Evolutionary conservation across 2,113 vertebrate genomes (phyloP).

Genomic region (Melanerpes formicivorus): DNA sequence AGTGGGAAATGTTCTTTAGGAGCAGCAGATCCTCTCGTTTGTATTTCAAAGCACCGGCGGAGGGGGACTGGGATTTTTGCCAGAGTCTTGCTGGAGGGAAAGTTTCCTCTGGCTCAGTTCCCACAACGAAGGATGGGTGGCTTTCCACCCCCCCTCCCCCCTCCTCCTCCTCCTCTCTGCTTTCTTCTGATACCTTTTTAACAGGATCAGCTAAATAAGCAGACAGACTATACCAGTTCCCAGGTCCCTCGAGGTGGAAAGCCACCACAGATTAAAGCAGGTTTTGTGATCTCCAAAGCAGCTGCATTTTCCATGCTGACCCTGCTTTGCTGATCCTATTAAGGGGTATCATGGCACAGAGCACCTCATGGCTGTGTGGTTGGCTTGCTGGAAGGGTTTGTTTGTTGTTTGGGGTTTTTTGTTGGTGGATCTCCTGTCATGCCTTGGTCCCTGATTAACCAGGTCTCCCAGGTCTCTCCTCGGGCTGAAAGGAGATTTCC

Average conservation of each 20-base stretch:
- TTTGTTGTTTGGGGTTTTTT: not conserved
- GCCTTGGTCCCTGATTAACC: not conserved
- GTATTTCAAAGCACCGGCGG: slow-evolving; percentile 35
- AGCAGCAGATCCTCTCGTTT: not conserved
- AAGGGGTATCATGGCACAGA: not conserved
- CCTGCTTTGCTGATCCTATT: slow-evolving; percentile 53
- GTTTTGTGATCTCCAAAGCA: slow-evolving; percentile 36
- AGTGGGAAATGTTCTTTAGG: not conserved
- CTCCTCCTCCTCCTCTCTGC: not conserved
- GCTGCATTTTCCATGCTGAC: slow-evolving; percentile 44
- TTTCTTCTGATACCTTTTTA: slow-evolving; percentile 61
- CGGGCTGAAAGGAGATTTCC: not conserved
- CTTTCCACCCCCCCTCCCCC: too few species aligned
- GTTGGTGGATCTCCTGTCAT: not conserved
- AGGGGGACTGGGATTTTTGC: slow-evolving; percentile 55
- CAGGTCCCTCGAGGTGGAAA: slow-evolving; percentile 42
- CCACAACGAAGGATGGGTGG: not conserved
- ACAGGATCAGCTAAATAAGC: slow-evolving; percentile 64
- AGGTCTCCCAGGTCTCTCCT: not conserved
- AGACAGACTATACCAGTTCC: not conserved
- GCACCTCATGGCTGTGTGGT: not conserved
- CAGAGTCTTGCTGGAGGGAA: slow-evolving; percentile 66
- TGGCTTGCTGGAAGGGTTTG: not conserved
- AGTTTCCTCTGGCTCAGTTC: slow-evolving; percentile 58
- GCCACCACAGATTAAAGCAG: slow-evolving; percentile 24